phyloP scores from a whole-genome alignment of 1,140 invertebrate species.

The Micrasema minimum region DNA sequence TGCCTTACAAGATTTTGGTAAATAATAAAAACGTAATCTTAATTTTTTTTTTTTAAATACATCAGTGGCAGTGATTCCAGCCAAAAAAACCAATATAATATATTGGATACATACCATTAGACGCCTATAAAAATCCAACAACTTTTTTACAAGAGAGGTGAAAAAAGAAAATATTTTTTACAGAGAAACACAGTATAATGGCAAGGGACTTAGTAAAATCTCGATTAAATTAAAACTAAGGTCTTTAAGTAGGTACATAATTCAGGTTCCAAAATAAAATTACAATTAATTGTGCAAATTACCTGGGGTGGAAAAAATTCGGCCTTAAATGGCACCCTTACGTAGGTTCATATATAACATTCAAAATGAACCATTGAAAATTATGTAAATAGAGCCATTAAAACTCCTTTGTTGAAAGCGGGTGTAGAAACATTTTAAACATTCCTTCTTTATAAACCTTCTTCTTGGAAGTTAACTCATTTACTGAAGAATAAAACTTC shows the following conservation, averaged over 20 bases:
- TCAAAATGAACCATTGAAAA: conserved; percentile 1
- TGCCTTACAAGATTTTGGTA: too few species aligned
- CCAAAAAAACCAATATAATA: too few species aligned
- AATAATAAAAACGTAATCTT: too few species aligned
- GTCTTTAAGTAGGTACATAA: background rate
- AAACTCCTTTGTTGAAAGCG: conserved; percentile 13
- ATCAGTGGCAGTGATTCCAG: too few species aligned
- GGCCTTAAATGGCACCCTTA: background rate
- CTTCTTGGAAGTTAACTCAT: conserved; percentile 18
- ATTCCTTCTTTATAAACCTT: conserved; percentile 13
- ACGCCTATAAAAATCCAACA: too few species aligned
- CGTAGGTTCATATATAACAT: background rate
- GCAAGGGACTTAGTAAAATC: too few species aligned
- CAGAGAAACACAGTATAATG: too few species aligned
- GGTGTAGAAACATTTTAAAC: conserved; percentile 1
- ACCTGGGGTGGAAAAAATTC: background rate
- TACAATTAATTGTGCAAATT: conserved; percentile 3
- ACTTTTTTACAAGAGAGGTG: too few species aligned
- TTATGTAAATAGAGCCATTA: conserved; percentile 29
- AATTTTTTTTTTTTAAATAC: too few species aligned
- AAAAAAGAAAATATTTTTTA: too few species aligned
- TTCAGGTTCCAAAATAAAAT: conserved; percentile 1
- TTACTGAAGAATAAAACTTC: conserved; percentile 27
- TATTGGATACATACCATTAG: too few species aligned
- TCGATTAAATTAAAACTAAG: too few species aligned